Base-by-base conservation (phyloP, 2,888 invertebrate genomes). In the Pandemis cinnamomeana region DNA sequence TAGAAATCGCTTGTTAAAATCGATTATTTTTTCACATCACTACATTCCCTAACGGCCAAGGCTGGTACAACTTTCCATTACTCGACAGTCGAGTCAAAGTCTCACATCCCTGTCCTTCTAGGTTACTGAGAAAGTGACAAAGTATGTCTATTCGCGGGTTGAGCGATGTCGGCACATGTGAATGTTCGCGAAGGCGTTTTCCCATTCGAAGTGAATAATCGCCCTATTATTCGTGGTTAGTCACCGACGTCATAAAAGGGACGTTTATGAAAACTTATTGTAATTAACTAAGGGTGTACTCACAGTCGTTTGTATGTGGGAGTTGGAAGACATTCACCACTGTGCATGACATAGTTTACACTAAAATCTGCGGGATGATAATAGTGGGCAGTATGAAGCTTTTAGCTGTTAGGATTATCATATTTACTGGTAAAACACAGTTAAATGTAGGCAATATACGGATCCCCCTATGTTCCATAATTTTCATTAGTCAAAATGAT, bases 241-340 rank as follows among this genome's bases (percentile, higher is more conserved):
- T 46, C 61, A 67, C 61, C 20, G 51, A 27, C n/a, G 46, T 67
- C 67, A 53, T 42, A n/a, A n/a, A 46, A 53, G 51, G 36, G 53
- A 62, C 67, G 67, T 46, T 72, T 62, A 72, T 72, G 67, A 72
- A 72, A 72, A 72, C 61, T 67, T 72, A 72, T 72, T 67, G 61
- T 72, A 72, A 67, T 61, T 51, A 72, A 58, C 51, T 51, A 44
- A 41, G 61, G 53, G n/a, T 67, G 8, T 41, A 60, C 27, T 36
- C 27, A 36, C 51, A 63, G 15, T n/a, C 15, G 20, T 55, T 55
- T 55, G 15, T 55, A 55, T 20, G 8, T 55, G 53, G 53, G 53
- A 55, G 42, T 41, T 42, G 61, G 61, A 41, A n/a, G 7, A 53
- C 20, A 61, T 61, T 36, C 41, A 13, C n/a, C 13, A 15, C 8